Evolutionary conservation across 2,113 vertebrate species (phyloP).

Genomic region (Heloderma charlesbogerti): DNA sequence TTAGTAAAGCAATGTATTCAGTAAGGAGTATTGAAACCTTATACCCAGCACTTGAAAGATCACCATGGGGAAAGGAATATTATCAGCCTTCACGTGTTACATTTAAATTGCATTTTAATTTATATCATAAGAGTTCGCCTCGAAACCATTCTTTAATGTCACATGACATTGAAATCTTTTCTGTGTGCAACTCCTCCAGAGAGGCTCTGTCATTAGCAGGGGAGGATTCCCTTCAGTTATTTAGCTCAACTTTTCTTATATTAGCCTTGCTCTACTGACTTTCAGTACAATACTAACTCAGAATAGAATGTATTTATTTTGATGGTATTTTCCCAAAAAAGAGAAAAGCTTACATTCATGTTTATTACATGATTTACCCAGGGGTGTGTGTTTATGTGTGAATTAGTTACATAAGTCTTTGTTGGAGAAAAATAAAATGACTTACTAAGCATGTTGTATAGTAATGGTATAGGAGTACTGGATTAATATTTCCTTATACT

Average conservation of each 20-base stretch:
- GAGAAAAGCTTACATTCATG: not conserved
- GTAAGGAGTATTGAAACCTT: not conserved
- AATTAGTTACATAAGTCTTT: not conserved
- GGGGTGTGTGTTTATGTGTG: not conserved
- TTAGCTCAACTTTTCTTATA: not conserved
- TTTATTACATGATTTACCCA: not conserved
- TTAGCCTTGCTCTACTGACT: not conserved
- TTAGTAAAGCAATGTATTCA: not conserved
- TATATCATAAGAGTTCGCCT: not conserved
- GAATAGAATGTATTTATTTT: not conserved
- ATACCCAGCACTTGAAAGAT: not conserved
- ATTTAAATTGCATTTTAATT: not conserved
- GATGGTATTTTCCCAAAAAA: not conserved
- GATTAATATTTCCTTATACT: not conserved
- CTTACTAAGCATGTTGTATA: not conserved
- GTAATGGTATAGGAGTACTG: not conserved
- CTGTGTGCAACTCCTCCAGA: not conserved
- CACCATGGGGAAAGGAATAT: not conserved
- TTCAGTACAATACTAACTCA: not conserved
- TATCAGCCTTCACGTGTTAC: not conserved
- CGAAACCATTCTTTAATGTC: not conserved
- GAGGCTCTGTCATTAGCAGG: too few relatives aligned
- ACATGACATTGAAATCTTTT: not conserved
- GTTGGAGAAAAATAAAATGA: not conserved
- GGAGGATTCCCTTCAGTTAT: not conserved